phyloP scores from a whole-genome alignment of 2,888 invertebrate species.

The Dasysyrphus albostriatus region DNA sequence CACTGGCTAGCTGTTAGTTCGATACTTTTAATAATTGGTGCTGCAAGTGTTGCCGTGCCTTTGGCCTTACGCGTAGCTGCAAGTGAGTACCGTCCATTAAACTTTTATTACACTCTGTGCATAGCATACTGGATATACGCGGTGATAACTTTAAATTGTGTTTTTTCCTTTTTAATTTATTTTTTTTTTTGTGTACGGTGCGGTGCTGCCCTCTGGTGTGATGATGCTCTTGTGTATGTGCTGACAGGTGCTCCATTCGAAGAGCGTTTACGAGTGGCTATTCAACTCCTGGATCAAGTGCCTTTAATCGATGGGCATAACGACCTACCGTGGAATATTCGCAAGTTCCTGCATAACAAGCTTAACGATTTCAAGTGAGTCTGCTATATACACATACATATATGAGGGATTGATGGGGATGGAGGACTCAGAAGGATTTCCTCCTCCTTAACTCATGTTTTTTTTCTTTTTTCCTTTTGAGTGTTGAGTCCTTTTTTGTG shows the following conservation, averaged over 20 bases:
- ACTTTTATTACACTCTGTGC: conserved; percentile 26
- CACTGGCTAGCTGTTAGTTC: conserved; percentile 92
- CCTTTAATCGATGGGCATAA: conserved; percentile 94
- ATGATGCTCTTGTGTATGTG: not conserved
- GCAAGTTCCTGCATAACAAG: conserved; percentile 94
- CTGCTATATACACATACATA: conserved; percentile 37
- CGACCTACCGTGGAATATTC: conserved; percentile 95
- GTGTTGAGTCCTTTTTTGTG: conserved; percentile 17
- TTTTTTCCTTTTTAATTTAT: conserved; percentile 13
- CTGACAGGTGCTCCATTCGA: conserved; percentile 88
- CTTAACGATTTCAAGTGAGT: conserved; percentile 91
- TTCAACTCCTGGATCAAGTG: conserved; percentile 90
- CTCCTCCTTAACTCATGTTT: conserved; percentile 5
- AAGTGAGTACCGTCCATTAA: conserved; percentile 80
- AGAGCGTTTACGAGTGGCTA: conserved; percentile 90
- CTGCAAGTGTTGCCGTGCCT: conserved; percentile 92
- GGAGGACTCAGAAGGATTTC: not conserved
- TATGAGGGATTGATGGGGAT: not conserved
- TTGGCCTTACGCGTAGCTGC: conserved; percentile 91
- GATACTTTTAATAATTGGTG: conserved; percentile 90
- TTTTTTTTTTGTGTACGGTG: not conserved
- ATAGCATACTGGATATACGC: not conserved
- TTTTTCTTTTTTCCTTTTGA: conserved; percentile 12
- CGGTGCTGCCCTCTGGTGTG: conserved; percentile 25
- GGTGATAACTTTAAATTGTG: conserved; percentile 61